These are phyloP conservation scores for Ariolimax columbianus DNA, from an alignment of 2,888 invertebrate species.

Conservation along the genomic window DNA sequence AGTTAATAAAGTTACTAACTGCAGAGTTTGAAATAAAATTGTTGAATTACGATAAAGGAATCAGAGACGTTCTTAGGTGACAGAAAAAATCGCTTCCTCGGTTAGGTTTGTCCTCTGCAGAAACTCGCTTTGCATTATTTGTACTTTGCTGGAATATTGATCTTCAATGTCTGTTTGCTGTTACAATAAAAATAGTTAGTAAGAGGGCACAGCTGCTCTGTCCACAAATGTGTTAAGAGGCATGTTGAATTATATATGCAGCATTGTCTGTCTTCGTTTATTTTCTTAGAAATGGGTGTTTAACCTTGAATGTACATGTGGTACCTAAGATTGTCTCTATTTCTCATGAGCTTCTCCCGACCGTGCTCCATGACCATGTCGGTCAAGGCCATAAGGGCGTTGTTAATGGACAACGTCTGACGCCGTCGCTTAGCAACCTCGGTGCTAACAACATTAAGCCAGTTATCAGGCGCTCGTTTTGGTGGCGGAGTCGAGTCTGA, in stretches of 20 bases:
- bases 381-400: conserved; percentile 39
- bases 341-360: conserved; percentile 20
- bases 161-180: no score
- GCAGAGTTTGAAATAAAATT: no score
- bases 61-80: no score
- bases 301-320: conserved; percentile 42
- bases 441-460: neutral
- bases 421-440: conserved; percentile 25
- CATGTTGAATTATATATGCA: neutral
- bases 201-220: neutral
- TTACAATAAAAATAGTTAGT: neutral
- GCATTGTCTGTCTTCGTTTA: neutral
- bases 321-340: conserved; percentile 28
- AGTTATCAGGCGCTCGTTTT: conserved; percentile 3
- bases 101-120: no score
- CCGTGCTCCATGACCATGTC: conserved; percentile 41
- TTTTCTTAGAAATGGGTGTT: neutral
- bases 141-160: no score
- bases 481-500: neutral
- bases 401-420: conserved; percentile 38
- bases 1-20: no score
- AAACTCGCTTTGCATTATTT: no score
- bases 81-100: no score
- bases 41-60: no score
- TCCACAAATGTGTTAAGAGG: neutral